Conservation (phyloP, 2,797 vertebrate species). For the Arnoldichthys spilopterus region DNA sequence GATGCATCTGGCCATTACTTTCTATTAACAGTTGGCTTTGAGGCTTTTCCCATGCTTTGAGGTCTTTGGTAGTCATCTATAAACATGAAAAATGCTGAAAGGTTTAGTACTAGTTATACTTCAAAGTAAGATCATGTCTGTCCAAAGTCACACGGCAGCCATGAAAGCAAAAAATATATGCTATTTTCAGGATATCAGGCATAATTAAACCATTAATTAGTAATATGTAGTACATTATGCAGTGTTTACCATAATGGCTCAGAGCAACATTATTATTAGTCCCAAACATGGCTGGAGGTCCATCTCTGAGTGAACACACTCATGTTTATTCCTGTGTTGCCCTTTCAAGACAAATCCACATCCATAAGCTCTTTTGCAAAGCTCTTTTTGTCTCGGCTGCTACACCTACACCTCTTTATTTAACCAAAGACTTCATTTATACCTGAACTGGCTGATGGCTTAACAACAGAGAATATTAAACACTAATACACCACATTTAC, state of each 20-base stretch:
- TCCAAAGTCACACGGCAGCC: background rate
- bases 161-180: background rate
- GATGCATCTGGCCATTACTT: too few species aligned
- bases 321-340: constrained; percentile 8
- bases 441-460: background rate
- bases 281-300: constrained; percentile 25
- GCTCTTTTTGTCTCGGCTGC: background rate
- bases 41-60: too few species aligned
- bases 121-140: background rate
- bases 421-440: background rate
- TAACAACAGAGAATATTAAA: too few species aligned
- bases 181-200: constrained; percentile 10
- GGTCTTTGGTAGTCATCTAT: too few species aligned
- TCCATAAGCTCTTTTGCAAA: background rate
- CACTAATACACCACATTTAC: background rate
- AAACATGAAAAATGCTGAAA: too few species aligned
- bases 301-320: background rate
- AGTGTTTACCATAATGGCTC: constrained; percentile 23
- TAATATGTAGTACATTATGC: constrained; percentile 6
- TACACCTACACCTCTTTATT: background rate
- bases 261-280: background rate
- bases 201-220: constrained; percentile 13
- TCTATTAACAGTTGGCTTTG: too few species aligned
- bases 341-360: background rate
- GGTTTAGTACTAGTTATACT: background rate